Evolutionary conservation across 2,888 invertebrate species (phyloP), one percentile per base, ranked within the genome.

Genomic region (Polyploca ridens): DNA sequence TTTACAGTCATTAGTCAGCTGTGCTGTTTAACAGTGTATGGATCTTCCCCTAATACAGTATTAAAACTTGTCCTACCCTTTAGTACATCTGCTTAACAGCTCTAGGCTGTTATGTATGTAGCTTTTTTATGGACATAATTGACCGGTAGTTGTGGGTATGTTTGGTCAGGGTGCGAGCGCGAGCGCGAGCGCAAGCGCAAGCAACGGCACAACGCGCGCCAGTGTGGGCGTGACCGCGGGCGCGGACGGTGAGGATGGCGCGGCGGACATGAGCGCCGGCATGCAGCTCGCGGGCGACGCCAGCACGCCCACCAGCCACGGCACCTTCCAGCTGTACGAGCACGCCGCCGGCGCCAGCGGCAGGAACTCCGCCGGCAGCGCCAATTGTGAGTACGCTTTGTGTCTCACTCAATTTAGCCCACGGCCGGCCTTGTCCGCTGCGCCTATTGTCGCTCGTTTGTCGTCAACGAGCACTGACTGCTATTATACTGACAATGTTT

Each of bases 241-340:
- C 13, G 74, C 76, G 14, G 79, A 81, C 2, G 71, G 84, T 38
- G 90, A 90, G 57, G 91, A 90, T 77, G 93, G 91, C 74, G 85
- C 89, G 87, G 89, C 91, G 82, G 91, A 92, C 69, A 90, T 90
- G 65, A 88, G 87, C 13, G 83, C 90, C 5, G 87, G 87, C 13
- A 79, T 87, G 66, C 88, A 88, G 68, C 86, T 84, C 66, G 83
- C 85, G 33, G 82, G 82, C 35, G 66, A 71, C 44, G 66, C 69
- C 67, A 80, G 84, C 49, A 88, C 91, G 3, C 93, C 93, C 38
- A 92, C 93, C 60, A 90, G 78, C 77, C 93, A 93, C 83, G 93
- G 93, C 60, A 93, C 93, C 57, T 93, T 93, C 75, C 90, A 91
- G 68, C 83, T 93, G 1, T 92, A 91, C 78, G 93, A 93, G 64